phyloP scores from a whole-genome alignment of 2,888 invertebrate species.

The Sympetrum striolatum region DNA sequence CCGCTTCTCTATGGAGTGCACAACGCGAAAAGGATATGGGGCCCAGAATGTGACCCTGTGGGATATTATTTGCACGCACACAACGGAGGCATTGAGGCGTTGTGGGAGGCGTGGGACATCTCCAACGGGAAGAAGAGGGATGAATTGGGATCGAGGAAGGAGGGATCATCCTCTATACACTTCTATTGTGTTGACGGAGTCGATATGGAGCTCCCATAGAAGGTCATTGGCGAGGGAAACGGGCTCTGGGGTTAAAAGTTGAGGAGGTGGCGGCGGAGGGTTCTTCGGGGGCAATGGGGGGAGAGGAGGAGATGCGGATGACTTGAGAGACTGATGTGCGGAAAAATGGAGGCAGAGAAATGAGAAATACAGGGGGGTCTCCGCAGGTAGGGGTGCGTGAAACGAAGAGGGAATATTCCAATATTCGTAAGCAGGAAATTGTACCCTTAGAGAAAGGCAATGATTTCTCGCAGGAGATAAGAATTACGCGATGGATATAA shows the following conservation, averaged over 20 bases:
- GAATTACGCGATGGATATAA: too few species aligned
- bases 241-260: not conserved
- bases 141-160: not conserved
- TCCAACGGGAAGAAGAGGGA: not conserved
- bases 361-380: not conserved
- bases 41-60: conserved; percentile 24
- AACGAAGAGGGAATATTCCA: not conserved
- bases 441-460: too few species aligned
- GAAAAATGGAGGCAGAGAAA: not conserved
- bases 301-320: not conserved
- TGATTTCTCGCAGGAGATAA: too few species aligned
- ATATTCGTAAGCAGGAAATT: too few species aligned
- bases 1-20: not conserved
- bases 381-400: not conserved
- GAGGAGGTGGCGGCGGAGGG: not conserved
- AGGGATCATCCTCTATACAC: conserved; percentile 13
- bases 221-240: not conserved
- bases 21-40: not conserved
- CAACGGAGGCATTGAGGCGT: conserved; percentile 38
- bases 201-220: not conserved
- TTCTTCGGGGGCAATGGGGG: not conserved
- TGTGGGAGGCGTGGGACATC: not conserved
- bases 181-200: not conserved
- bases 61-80: conserved; percentile 40
- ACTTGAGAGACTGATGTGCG: not conserved